phyloP scores from a whole-genome alignment of 2,113 vertebrate species.

The Gobiocypris rarus region DNA sequence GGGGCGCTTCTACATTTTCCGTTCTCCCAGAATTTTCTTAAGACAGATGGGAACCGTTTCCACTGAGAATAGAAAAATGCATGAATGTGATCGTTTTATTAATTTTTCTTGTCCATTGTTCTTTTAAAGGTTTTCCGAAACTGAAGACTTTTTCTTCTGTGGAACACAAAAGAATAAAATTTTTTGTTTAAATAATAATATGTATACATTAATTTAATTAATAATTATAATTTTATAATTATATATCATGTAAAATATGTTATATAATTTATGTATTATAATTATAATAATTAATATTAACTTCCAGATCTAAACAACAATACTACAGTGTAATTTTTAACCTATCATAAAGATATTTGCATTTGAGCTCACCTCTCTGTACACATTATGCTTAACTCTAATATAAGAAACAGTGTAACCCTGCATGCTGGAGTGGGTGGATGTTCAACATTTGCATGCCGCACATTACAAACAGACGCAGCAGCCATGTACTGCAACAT shows the following conservation, averaged over 20 bases:
- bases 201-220: background rate
- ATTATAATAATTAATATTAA: background rate
- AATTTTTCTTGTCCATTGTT: too few relatives aligned
- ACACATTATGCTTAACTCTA: background rate
- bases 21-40: too few relatives aligned
- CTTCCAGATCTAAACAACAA: background rate
- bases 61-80: too few relatives aligned
- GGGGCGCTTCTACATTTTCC: too few relatives aligned
- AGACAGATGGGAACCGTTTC: too few relatives aligned
- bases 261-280: background rate
- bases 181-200: background rate
- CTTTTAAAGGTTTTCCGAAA: too few relatives aligned
- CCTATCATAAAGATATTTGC: background rate
- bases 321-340: background rate
- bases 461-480: conserved; percentile 26
- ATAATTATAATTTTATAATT: background rate
- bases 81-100: too few relatives aligned
- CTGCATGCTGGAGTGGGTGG: background rate
- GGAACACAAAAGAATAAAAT: background rate
- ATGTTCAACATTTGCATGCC: conserved; percentile 46
- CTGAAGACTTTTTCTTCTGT: too few relatives aligned
- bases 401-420: background rate
- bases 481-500: conserved; percentile 54
- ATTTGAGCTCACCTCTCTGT: background rate
- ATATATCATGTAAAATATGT: background rate